Conservation (phyloP, 2,888 invertebrate species). For the Acanthacorydalis orientalis region DNA sequence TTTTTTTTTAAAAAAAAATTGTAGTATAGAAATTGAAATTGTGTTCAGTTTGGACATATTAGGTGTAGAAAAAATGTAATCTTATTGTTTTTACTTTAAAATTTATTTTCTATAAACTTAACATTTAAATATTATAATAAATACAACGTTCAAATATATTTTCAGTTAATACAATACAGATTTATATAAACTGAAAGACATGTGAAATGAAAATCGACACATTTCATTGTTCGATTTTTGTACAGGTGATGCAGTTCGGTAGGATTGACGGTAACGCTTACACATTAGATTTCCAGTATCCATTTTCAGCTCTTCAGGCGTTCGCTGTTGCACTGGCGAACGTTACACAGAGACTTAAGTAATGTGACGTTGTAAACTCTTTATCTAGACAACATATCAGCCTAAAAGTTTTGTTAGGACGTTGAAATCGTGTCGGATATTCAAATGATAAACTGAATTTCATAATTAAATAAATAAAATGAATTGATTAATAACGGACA, state of each 20-base stretch:
- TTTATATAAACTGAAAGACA: not conserved
- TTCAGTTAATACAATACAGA: no score
- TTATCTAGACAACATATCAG: not conserved
- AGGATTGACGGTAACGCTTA: constrained; percentile 97
- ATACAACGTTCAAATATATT: no score
- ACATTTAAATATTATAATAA: no score
- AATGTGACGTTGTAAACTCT: constrained; percentile 16
- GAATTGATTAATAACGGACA: no score
- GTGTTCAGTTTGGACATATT: no score
- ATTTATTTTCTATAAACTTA: no score
- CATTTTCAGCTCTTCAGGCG: constrained; percentile 95
- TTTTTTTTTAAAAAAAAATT: no score
- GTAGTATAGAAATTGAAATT: no score
- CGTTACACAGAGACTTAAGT: constrained; percentile 89
- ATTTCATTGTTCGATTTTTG: not conserved
- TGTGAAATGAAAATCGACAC: no score
- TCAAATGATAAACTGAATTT: no score
- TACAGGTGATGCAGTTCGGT: constrained; percentile 97
- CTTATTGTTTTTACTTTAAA: constrained; percentile 1
- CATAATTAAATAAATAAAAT: no score
- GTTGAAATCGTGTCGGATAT: not conserved
- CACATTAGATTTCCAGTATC: constrained; percentile 96
- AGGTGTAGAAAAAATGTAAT: not conserved
- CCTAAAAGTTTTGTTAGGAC: not conserved
- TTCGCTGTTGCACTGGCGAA: constrained; percentile 96